Percentiles rank a stretch among this genome's conserved stretches.
Conservation (phyloP, 2,113 vertebrate genomes). For the Notiomystis cincta region DNA sequence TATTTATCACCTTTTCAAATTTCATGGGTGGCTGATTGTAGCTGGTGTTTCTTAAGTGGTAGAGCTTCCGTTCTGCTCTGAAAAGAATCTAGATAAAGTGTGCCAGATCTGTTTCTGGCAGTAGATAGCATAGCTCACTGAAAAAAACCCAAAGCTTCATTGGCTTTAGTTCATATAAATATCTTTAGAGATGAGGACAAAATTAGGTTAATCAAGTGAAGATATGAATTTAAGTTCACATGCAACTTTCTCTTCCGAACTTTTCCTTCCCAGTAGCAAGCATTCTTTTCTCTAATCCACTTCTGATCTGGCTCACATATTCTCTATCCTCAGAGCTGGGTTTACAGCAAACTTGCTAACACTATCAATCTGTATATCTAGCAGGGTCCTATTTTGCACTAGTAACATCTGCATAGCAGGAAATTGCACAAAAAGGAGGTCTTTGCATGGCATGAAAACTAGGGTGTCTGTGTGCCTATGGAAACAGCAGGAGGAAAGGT, state of each 20-base stretch:
- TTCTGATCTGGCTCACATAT: not conserved
- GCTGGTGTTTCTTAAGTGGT: not conserved
- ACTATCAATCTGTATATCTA: not conserved
- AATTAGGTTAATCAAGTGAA: not conserved
- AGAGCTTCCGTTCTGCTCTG: not conserved
- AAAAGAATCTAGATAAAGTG: not conserved
- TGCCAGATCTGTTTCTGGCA: not conserved
- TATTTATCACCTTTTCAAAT: not conserved
- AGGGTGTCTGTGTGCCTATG: not conserved
- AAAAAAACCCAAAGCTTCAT: not conserved
- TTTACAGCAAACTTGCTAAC: not conserved
- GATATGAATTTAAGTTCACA: not conserved
- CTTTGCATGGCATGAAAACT: not conserved
- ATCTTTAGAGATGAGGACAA: not conserved
- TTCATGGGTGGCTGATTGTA: not conserved
- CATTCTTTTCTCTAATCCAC: not conserved
- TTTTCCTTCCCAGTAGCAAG: not conserved
- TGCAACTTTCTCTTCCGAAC: not conserved
- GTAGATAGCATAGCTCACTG: not conserved
- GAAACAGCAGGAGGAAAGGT: not conserved
- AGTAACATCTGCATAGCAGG: not conserved
- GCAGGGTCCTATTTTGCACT: not conserved
- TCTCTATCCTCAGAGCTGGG: not conserved
- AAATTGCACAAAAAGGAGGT: not conserved
- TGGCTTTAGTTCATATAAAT: not conserved